These are phyloP conservation scores for Porites rus DNA, from an alignment of 92 coral and sea anemone genomes.

Conservation along the genomic window DNA sequence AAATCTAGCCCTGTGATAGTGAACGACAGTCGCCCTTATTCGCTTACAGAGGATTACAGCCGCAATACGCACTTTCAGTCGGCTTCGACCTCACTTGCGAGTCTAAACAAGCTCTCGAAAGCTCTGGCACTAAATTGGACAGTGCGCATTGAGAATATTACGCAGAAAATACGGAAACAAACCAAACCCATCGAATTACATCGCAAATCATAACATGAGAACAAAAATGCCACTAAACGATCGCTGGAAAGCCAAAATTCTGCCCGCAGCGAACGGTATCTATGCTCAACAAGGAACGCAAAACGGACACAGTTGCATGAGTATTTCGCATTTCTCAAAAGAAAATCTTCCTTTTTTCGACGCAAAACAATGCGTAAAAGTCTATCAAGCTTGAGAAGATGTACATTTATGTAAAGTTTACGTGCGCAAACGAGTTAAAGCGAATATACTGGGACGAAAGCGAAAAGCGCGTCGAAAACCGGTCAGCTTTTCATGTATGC, in stretches of 20 bases:
- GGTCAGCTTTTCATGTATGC: conserved; percentile 4
- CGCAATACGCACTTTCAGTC: conserved; percentile 16
- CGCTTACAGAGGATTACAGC: not conserved
- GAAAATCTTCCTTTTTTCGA: conserved; percentile 22
- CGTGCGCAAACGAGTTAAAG: conserved; percentile 46
- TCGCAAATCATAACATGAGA: not conserved
- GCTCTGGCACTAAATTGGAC: not conserved
- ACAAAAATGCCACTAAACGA: not conserved
- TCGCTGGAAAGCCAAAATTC: not conserved
- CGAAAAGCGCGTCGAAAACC: conserved; percentile 44
- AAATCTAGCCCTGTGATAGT: not conserved
- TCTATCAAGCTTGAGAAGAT: not conserved
- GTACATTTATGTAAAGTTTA: not conserved
- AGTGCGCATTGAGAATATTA: conserved; percentile 30
- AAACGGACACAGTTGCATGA: conserved; percentile 8
- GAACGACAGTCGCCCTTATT: not conserved
- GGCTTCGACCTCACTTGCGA: conserved; percentile 14
- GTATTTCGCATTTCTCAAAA: not conserved
- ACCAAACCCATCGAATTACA: not conserved
- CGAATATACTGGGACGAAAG: conserved; percentile 18
- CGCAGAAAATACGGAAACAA: not conserved
- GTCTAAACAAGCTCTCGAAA: conserved; percentile 44
- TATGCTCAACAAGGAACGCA: conserved; percentile 22
- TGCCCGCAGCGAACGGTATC: conserved; percentile 27
- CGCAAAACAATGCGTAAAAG: conserved; percentile 33